phyloP scores from a whole-genome alignment of 2,888 invertebrate genomes.

The Cryptus armator region DNA sequence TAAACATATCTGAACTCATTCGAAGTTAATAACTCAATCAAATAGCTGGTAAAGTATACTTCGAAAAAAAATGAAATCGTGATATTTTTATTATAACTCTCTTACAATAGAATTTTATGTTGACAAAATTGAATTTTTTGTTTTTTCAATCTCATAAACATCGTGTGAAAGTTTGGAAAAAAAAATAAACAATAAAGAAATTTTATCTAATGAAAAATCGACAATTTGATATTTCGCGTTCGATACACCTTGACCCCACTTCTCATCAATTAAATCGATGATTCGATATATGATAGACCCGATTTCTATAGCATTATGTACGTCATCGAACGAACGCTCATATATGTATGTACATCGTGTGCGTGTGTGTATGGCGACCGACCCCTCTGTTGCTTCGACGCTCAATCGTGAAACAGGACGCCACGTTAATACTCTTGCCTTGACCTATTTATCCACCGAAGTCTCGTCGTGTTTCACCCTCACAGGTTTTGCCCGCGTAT shows the following conservation, averaged over 20 bases:
- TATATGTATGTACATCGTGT: not conserved
- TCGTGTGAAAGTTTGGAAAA: not conserved
- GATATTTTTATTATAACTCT: no score
- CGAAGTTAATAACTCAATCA: no score
- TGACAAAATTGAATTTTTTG: no score
- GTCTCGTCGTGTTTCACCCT: slow-evolving; percentile 42
- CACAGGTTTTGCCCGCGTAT: slow-evolving; percentile 31
- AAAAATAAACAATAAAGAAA: not conserved
- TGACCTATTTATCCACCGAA: slow-evolving; percentile 62
- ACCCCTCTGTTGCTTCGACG: slow-evolving; percentile 38
- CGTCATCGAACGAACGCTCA: slow-evolving; percentile 22
- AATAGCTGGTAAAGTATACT: no score
- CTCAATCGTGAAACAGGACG: slow-evolving; percentile 60
- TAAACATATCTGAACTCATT: no score
- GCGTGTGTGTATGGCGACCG: slow-evolving; percentile 16
- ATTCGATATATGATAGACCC: slow-evolving; percentile 18
- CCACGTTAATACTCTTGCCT: slow-evolving; percentile 59
- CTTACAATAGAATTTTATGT: no score
- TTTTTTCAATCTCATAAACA: no score
- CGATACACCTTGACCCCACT: slow-evolving; percentile 5
- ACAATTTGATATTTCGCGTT: not conserved
- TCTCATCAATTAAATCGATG: slow-evolving; percentile 33
- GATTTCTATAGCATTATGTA: slow-evolving; percentile 44
- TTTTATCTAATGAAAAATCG: not conserved
- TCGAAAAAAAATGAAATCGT: no score